Evolutionary conservation across 1,140 invertebrate species (phyloP), one percentile per base, ranked within the genome.

Genomic region (Muscidifurax raptorellus): DNA sequence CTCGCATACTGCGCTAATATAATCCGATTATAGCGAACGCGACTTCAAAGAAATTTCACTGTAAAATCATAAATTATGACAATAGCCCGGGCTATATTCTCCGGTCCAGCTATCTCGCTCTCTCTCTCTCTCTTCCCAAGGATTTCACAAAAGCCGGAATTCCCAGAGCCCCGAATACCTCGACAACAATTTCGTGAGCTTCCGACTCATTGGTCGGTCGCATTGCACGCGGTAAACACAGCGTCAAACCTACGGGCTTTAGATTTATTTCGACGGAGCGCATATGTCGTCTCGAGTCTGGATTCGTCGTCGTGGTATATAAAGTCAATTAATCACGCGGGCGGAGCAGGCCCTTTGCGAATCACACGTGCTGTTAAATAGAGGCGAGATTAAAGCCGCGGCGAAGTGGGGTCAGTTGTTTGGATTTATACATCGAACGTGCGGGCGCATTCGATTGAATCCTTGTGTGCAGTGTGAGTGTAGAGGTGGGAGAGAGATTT

Each of bases 261-360:
- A 25, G 66, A 79, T 72, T 84, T 66, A 74, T 80, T 83, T 80
- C 25, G 40, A 71, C 32, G 75, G 32, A 27, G 12, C 76, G 47
- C 82, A 74, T 79, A 52, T 71, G 66, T 78, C 30, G 72, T 44
- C 15, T 22, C 15, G 52, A 59, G 22, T 59, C 52, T 59, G 52
- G 5, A 59, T 2, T 47, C n/a, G 59, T 64, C 64, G 22, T 15
- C 36, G 47, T 44, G 32, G 13, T 44, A 9, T 30, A 75, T 67
- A 75, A 84, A 80, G 77, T 84, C 83, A 80, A 84, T 84, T 84
- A 84, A 84, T 84, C 83, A 80, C 47, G 52, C 27, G 67, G n/a
- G 22, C n/a, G 66, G 47, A 15, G 71, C 69, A 28, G 6, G 40
- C 66, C 66, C 66, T 30, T 30, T 25, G 40, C 79, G 76, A 72